Evolutionary conservation across 2,888 invertebrate genomes (phyloP).

Genomic region (Ennomos quercinarius): DNA sequence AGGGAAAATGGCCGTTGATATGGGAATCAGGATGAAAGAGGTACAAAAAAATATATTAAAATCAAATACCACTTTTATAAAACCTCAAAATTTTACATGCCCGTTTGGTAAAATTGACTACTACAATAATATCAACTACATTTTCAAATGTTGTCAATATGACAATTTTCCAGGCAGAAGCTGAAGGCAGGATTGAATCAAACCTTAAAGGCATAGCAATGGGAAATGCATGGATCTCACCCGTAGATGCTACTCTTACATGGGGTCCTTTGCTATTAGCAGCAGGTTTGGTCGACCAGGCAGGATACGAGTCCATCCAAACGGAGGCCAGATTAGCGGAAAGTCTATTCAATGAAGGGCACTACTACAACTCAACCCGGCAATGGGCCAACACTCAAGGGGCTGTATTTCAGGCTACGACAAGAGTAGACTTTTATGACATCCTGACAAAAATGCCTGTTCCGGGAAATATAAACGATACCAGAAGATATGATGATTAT

Average conservation of each 20-base stretch:
- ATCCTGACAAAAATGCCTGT: conserved; percentile 85
- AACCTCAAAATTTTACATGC: too few relatives aligned
- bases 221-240: conserved; percentile 96
- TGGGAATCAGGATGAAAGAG: conserved; percentile 87
- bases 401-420: conserved; percentile 86
- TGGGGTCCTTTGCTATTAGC: conserved; percentile 93
- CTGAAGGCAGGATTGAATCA: conserved; percentile 85
- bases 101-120: too few relatives aligned
- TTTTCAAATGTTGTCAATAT: too few relatives aligned
- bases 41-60: conserved; percentile 56
- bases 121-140: too few relatives aligned
- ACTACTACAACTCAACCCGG: conserved; percentile 86
- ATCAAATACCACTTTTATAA: neutral
- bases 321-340: conserved; percentile 83
- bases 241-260: conserved; percentile 92
- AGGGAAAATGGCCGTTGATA: conserved; percentile 96
- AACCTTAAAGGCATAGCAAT: conserved; percentile 92
- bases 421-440: conserved; percentile 92
- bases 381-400: conserved; percentile 88
- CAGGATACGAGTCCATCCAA: conserved; percentile 87
- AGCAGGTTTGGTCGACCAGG: conserved; percentile 89
- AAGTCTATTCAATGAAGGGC: conserved; percentile 81
- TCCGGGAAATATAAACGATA: conserved; percentile 43
- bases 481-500: conserved; percentile 37
- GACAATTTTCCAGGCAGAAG: conserved; percentile 82